Evolutionary conservation across 92 coral and sea anemone genomes (phyloP), one percentile per base, ranked within the genome.

Genomic region (Porites lobata): DNA sequence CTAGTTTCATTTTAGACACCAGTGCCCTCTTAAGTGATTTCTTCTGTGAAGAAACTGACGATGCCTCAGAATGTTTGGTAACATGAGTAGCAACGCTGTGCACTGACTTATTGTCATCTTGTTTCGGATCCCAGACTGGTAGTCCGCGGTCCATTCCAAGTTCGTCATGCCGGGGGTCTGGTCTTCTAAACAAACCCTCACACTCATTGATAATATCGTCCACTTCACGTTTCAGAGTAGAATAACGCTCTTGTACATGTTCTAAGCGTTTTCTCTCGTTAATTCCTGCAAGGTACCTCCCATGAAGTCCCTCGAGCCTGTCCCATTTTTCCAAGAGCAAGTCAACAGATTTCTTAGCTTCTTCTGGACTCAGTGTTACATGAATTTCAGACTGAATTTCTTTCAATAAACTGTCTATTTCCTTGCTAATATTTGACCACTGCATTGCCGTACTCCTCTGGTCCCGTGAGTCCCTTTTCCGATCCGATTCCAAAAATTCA

Each of bases 1-100:
- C 92, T 43, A 89, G 54, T 67, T 77, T 83, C 61, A 52, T 89
- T 77, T 83, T 83, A 5, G 84, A 38, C 2, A 83, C 47, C 52
- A 89, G 89, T 72, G 54, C 76, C 72, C 69, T 68, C 57, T 81
- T 77, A 19, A 76, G 68, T 12, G 69, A 83, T 79, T 89, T 81
- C 50, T 51, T 89, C 61, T 69, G 82, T 22, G 87, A 80, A 5
- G 89, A 77, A 7, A 11, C 58, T 53, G 58, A 8, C 0, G 8
- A 53, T 53, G 58, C 12, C 58, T 8, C 58, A 8, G 58, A 53
- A 53, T 5, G 12, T 53, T 51, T 43, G 26, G 77, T 76, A 4
- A 11, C 63, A 38, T 58, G 22, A 47, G 85, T 83, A 18, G 82
- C 20, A 56, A 50, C 21, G 19, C 11, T 19, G 70, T 17, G 15